Evolutionary conservation across 35 echinoderm and acorn worm species (phyloP).

Genomic region (Ophioderma brevispina): DNA sequence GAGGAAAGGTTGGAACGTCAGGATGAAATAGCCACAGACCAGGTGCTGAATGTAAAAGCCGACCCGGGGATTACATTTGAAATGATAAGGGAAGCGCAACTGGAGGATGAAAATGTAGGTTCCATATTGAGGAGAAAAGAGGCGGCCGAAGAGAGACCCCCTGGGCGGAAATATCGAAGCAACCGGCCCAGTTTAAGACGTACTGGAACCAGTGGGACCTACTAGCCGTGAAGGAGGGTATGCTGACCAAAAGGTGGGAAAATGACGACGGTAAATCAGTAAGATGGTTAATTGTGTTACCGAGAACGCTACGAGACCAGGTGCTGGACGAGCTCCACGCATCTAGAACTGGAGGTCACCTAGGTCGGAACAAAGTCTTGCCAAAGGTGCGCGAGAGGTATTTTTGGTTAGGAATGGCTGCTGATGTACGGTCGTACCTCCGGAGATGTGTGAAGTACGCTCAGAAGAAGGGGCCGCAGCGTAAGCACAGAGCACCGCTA

Average conservation of each 20-base stretch:
- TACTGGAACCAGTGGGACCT: constrained; percentile 60
- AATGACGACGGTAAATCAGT: constrained; percentile 25
- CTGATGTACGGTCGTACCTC: constrained; percentile 34
- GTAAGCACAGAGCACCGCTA: constrained; percentile 45
- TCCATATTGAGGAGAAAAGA: not conserved
- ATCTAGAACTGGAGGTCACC: constrained; percentile 27
- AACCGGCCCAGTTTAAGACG: not conserved
- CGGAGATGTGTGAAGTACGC: constrained; percentile 41
- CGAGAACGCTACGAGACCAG: not conserved
- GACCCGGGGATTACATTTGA: not conserved
- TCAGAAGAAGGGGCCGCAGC: constrained; percentile 27
- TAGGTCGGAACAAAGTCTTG: constrained; percentile 37
- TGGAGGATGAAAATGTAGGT: constrained; percentile 7
- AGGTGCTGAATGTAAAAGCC: not conserved
- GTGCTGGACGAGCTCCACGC: constrained; percentile 52
- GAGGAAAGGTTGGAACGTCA: no score
- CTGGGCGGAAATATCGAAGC: constrained; percentile 24
- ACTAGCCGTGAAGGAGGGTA: constrained; percentile 17
- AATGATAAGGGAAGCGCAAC: constrained; percentile 4
- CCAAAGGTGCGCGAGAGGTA: constrained; percentile 20
- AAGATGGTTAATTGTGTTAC: constrained; percentile 34
- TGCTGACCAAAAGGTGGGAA: constrained; percentile 51
- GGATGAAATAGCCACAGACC: not conserved
- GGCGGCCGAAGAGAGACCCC: constrained; percentile 1
- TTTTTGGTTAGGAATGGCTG: constrained; percentile 39